Conservation (phyloP, 92 coral and sea anemone genomes). For the Palythoa grandiflora region DNA sequence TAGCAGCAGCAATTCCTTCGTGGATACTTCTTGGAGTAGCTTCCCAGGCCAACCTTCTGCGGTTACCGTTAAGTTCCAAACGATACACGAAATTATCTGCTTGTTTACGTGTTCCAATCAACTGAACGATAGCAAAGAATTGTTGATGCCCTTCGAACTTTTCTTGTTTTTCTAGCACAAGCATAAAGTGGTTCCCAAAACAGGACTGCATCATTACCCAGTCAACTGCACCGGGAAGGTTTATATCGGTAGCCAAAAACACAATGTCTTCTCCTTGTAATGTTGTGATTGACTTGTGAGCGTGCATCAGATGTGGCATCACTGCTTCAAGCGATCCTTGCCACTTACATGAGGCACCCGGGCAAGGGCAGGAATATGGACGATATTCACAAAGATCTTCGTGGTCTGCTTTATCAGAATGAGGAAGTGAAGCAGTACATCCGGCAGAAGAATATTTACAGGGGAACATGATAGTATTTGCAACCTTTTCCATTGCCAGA, state of each 20-base stretch:
- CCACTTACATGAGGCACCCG: constrained; percentile 99
- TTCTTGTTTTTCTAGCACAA: constrained; percentile 97
- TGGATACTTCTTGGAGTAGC: constrained; percentile 99
- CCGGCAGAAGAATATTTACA: constrained; percentile 96
- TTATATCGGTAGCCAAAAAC: constrained; percentile 96
- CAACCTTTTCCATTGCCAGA: constrained; percentile 99
- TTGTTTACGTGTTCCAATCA: constrained; percentile 98
- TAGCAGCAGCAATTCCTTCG: constrained; percentile 99
- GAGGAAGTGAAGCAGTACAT: constrained; percentile 90
- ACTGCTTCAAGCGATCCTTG: constrained; percentile 98
- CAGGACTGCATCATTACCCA: constrained; percentile 99
- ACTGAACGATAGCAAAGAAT: constrained; percentile 97
- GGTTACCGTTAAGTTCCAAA: constrained; percentile 95
- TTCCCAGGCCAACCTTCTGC: constrained; percentile 96
- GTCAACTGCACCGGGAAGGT: constrained; percentile 98
- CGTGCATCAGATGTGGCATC: constrained; percentile 99
- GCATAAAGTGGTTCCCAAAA: constrained; percentile 98
- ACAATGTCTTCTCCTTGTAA: constrained; percentile 99
- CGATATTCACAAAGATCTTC: constrained; percentile 99
- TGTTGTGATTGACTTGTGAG: constrained; percentile 99
- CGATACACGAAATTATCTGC: constrained; percentile 99
- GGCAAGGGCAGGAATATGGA: constrained; percentile 98
- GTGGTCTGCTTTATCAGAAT: constrained; percentile 97
- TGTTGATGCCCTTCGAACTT: constrained; percentile 98
- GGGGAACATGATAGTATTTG: constrained; percentile 97